Percentiles rank a stretch among this genome's conserved stretches.
These are phyloP conservation scores for Scaptomyza flava DNA, from an alignment of 2,888 invertebrate genomes.

Conservation along the genomic window DNA sequence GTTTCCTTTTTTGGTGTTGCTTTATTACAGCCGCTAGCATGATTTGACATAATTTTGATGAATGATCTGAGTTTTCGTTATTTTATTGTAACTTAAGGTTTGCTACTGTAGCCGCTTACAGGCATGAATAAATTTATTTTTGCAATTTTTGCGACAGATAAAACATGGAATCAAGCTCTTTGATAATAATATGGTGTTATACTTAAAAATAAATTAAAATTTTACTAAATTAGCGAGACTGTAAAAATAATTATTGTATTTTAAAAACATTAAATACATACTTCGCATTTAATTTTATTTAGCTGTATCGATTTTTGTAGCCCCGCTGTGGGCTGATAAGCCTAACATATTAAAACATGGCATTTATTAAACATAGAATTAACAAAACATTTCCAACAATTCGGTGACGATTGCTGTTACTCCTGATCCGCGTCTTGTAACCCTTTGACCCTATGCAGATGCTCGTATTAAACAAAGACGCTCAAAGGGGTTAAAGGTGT, in stretches of 20 bases:
- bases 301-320: slow-evolving; percentile 3
- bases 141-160: slow-evolving; percentile 27
- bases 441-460: slow-evolving; percentile 50
- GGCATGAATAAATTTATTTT: slow-evolving; percentile 58
- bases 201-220: too few species aligned
- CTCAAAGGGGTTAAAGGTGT: slow-evolving; percentile 78
- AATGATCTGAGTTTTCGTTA: slow-evolving; percentile 51
- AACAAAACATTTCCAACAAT: slow-evolving; percentile 60
- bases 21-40: slow-evolving; percentile 63
- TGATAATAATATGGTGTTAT: neutral
- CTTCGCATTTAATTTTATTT: too few species aligned
- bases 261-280: too few species aligned
- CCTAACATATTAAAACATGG: slow-evolving; percentile 60
- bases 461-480: slow-evolving; percentile 52
- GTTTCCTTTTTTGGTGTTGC: slow-evolving; percentile 38
- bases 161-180: neutral
- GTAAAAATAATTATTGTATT: too few species aligned
- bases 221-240: too few species aligned
- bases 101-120: slow-evolving; percentile 55
- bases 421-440: slow-evolving; percentile 24
- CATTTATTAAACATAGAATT: slow-evolving; percentile 70
- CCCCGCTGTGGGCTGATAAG: slow-evolving; percentile 19
- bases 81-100: slow-evolving; percentile 13
- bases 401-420: slow-evolving; percentile 48
- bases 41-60: slow-evolving; percentile 78